phyloP scores from a whole-genome alignment of 2,113 vertebrate species.

The Bubalus kerabau region DNA sequence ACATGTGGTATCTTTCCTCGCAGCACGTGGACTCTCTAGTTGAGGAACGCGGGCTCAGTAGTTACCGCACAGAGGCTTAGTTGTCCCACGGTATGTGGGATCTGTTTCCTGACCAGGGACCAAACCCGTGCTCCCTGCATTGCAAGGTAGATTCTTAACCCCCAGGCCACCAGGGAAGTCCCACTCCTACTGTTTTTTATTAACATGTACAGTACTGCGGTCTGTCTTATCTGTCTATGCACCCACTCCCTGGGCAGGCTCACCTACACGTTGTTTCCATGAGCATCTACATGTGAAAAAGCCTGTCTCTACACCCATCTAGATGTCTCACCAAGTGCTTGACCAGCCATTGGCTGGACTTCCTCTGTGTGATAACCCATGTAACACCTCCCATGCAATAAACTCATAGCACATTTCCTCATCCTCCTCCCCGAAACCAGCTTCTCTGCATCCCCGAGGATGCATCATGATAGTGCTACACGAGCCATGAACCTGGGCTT shows the following conservation, averaged over 20 bases:
- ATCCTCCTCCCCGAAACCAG: background rate
- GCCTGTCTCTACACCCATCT: background rate
- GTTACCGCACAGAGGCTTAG: background rate
- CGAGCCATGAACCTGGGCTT: background rate
- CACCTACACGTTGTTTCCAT: background rate
- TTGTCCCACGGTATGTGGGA: fast-evolving
- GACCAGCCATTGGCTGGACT: background rate
- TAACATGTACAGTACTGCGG: background rate
- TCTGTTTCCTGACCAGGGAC: background rate
- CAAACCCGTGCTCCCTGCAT: background rate
- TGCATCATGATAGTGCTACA: too few relatives aligned
- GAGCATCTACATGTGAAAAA: background rate
- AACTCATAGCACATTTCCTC: background rate
- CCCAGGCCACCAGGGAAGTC: background rate
- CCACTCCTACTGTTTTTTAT: background rate
- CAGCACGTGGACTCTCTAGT: background rate
- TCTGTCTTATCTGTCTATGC: background rate
- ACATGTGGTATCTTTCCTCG: background rate
- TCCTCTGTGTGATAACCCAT: background rate
- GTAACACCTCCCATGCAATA: background rate
- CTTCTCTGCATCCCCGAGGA: background rate
- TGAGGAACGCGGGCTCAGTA: background rate
- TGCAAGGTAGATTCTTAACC: background rate
- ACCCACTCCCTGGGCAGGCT: background rate
- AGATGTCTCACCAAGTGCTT: background rate